Conservation (phyloP, 2,113 vertebrate genomes). For the Calyptomena viridis region DNA sequence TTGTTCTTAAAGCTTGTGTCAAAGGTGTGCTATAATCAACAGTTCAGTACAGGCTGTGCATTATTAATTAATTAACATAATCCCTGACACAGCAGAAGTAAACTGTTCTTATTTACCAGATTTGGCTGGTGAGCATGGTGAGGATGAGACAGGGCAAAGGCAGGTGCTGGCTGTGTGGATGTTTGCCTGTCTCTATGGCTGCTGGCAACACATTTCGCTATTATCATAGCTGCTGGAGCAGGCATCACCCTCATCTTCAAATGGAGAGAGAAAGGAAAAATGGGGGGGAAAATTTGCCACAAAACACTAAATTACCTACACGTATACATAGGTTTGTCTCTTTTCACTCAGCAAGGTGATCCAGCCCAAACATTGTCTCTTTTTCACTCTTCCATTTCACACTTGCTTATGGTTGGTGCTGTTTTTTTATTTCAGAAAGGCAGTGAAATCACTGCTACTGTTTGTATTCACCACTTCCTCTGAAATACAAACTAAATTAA, state of each 20-base stretch:
- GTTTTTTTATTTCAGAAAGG: neutral
- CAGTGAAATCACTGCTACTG: neutral
- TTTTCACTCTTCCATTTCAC: neutral
- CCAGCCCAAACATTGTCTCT: neutral
- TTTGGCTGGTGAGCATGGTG: neutral
- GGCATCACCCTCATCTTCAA: neutral
- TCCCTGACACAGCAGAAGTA: neutral
- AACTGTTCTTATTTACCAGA: neutral
- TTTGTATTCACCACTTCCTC: neutral
- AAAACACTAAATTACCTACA: neutral
- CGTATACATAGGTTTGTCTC: neutral
- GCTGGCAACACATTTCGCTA: neutral
- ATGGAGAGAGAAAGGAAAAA: neutral
- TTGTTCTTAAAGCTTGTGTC: neutral
- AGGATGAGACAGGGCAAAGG: neutral
- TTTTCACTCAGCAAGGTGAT: neutral
- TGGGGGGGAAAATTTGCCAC: neutral
- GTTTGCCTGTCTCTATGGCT: neutral
- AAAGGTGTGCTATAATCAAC: conserved; percentile 46
- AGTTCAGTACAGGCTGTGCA: neutral
- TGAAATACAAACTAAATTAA: neutral
- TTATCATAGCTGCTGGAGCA: conserved; percentile 33
- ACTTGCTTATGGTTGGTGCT: neutral
- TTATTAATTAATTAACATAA: neutral
- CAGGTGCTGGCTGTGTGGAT: neutral